A percentile compares a stretch with the other conserved stretches of the same genome.
These are phyloP conservation scores for Erpobdella octoculata DNA, from an alignment of 2,888 invertebrate species.

Conservation along the genomic window DNA sequence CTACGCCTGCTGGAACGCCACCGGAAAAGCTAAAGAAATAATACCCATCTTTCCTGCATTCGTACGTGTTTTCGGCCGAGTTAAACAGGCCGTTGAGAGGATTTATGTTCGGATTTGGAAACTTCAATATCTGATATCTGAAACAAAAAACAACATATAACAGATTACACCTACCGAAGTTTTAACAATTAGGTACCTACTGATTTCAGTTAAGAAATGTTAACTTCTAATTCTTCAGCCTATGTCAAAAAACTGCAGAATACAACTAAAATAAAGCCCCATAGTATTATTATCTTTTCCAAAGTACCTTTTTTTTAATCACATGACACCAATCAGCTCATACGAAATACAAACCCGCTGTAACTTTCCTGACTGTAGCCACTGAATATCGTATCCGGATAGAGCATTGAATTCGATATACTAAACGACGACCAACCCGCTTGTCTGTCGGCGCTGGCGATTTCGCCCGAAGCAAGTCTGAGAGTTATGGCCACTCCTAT, in stretches of 20 bases:
- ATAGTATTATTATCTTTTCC: no score
- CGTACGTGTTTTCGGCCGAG: slow-evolving; percentile 9
- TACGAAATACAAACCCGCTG: not conserved
- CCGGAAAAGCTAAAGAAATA: slow-evolving; percentile 30
- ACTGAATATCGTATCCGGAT: slow-evolving; percentile 4
- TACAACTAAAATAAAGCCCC: no score
- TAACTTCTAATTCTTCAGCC: no score
- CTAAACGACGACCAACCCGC: slow-evolving; percentile 29
- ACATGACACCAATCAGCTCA: no score
- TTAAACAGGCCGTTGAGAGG: slow-evolving; percentile 11
- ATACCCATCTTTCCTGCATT: not conserved
- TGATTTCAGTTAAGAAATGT: no score
- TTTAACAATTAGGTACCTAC: no score
- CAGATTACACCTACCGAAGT: no score
- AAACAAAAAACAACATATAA: not conserved
- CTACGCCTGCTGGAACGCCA: slow-evolving; percentile 21
- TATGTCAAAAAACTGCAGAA: no score
- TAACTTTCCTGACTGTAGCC: not conserved
- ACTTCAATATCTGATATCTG: not conserved
- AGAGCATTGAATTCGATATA: slow-evolving; percentile 8
- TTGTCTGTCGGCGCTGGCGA: slow-evolving; percentile 12
- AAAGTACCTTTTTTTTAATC: no score
- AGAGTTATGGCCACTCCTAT: slow-evolving; percentile 5
- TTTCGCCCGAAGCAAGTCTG: not conserved
- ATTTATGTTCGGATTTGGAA: slow-evolving; percentile 14